Percentiles rank a stretch among this genome's conserved stretches.
Conservation (phyloP, 2,888 invertebrate species). For the Caenorhabditis virilis region DNA sequence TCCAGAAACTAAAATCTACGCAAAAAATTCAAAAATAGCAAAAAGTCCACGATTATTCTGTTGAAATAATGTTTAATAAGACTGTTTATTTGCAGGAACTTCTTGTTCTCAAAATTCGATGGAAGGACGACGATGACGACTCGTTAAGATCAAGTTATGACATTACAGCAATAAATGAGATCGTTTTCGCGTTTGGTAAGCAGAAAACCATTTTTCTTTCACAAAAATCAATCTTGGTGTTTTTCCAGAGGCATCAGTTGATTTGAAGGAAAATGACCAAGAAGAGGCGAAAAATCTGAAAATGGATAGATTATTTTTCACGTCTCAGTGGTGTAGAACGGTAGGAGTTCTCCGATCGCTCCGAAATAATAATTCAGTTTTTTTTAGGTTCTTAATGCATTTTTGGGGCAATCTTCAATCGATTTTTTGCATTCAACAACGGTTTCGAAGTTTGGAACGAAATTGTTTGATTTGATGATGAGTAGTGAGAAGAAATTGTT, state of each 20-base stretch:
- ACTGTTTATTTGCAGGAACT: slow-evolving; percentile 32
- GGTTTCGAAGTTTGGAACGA: slow-evolving; percentile 1
- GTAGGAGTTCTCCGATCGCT: background rate
- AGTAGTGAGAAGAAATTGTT: slow-evolving; percentile 22
- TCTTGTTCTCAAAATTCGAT: slow-evolving; percentile 28
- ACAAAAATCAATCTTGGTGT: no score
- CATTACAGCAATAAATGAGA: slow-evolving; percentile 6
- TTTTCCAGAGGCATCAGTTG: no score
- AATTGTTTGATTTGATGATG: slow-evolving; percentile 20
- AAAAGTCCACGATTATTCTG: no score
- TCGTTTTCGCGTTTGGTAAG: slow-evolving; percentile 22
- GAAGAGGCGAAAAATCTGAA: background rate
- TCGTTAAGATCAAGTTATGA: slow-evolving; percentile 12
- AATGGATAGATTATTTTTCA: slow-evolving; percentile 7
- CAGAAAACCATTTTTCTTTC: no score
- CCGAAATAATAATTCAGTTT: background rate
- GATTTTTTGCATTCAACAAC: slow-evolving; percentile 13
- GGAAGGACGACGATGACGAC: slow-evolving; percentile 43
- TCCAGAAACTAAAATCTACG: no score
- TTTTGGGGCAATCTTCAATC: slow-evolving; percentile 12
- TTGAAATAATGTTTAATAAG: no score
- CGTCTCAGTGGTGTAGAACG: slow-evolving; percentile 19
- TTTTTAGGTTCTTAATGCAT: slow-evolving; percentile 16
- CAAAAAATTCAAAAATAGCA: no score
- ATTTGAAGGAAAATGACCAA: slow-evolving; percentile 7